Evolutionary conservation across 2,113 vertebrate genomes (phyloP), one percentile per base, ranked within the genome.

Genomic region (Damaliscus lunatus): DNA sequence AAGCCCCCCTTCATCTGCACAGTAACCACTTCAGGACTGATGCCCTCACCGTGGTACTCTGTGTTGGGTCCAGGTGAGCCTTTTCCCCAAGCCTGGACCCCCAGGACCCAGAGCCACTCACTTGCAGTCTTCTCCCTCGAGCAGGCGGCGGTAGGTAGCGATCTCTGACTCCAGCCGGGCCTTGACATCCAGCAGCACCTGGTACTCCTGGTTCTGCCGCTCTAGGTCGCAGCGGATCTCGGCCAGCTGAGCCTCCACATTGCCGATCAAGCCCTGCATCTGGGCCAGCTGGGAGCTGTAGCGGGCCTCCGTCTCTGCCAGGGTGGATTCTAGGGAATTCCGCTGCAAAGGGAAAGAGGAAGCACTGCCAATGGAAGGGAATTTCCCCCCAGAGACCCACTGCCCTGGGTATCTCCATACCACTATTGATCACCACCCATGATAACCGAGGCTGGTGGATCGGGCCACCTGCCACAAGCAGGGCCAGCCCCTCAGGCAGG

Each of bases 131-230:
- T 98, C 98, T 1, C 98, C 46, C 15, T 98, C 98, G 48, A 99
- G 94, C 64, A 99, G 97, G 17, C 60, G 43, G 50, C 97, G 98
- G 93, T 99, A 99, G 7, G 98, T 98, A 80, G 93, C 52, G 1
- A 99, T 98, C 96, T 99, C 99, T 0, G 84, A 77, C 95, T 99
- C 98, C 90, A 99, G 94, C 36, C 96, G 81, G 27, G 97, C 98
- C 80, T 98, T 99, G 74, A 98, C 93, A 0, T 98, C 98, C 74
- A 98, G 88, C 67, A 99, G 98, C 55, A 99, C 94, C 81, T 98
- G 91, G 98, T 99, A 99, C 46, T 99, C 99, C 0, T 99, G 98
- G 94, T 97, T 95, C 98, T 99, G 99, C n/a, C 97, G 71, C 84
- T 99, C 99, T 2, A 98, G 99, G 94, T 99, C 98, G 0, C 46